Base-by-base conservation (phyloP, 2,888 invertebrate species). In the Ophion ellenae region DNA sequence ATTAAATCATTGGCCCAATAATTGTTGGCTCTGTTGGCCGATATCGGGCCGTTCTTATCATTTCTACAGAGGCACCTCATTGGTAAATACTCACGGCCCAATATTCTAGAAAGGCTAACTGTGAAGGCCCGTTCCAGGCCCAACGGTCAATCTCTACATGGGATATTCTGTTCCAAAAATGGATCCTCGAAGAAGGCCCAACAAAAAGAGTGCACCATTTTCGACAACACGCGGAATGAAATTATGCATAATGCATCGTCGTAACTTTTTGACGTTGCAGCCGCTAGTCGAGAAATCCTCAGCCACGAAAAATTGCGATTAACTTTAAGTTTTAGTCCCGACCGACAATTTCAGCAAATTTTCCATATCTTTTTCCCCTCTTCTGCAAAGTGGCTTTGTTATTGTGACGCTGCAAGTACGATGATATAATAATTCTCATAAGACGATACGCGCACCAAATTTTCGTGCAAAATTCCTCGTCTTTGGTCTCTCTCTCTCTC, bases 391-490 rank as follows among this genome's bases (percentile, higher is more conserved):
- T 32, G 36, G 76, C 74, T 70, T 47, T 75, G 36, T 76, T 77
- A 81, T 76, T 57, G 67, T 76, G 28, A 70, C 61, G 69, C 75
- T 71, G 11, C 64, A 59, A 71, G 45, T 75, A 75, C 84, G 75
- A 75, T 82, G 78, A 85, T 82, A 82, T 63, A 82, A 71, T 75
- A 47, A 70, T 79, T 82, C 82, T 82, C 71, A 53, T 66, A 82
- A 82, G 79, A 85, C 73, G 76, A 73, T 80, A 57, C 67, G 79
- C 83, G 71, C 80, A 63, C 76, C 66, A 83, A 86, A 86, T 83
- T 86, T 80, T 59, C 71, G 59, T 67, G 76, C 40, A 76, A 83
- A 86, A 86, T 85, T 85, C 75, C 85, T 63, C 63, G 66, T 66
- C 71, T 14, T 66, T 59, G 67, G n/a, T n/a, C 28, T 71, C 75